These are phyloP conservation scores for Propsilocerus akamusi DNA, from an alignment of 1,140 invertebrate species.

Conservation along the genomic window DNA sequence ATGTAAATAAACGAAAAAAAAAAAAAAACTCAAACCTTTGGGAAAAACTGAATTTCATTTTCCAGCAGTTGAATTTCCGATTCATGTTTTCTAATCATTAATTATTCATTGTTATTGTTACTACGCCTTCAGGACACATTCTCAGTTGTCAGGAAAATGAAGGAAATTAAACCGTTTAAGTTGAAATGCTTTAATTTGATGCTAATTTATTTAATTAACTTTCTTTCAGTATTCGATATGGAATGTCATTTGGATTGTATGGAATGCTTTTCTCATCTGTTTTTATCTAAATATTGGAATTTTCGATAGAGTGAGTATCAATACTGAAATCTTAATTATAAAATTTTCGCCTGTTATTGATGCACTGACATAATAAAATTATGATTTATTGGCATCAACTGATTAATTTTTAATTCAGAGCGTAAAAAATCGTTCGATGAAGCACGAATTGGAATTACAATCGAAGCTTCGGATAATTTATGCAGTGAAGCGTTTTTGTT, in stretches of 20 bases:
- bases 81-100: not conserved
- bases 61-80: conserved; percentile 2
- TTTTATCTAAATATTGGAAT: conserved; percentile 75
- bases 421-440: too few relatives aligned
- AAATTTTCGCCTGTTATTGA: too few relatives aligned
- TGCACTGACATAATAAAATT: too few relatives aligned
- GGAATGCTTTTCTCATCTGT: conserved; percentile 89
- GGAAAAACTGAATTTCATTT: not conserved
- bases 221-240: conserved; percentile 72
- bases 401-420: too few relatives aligned
- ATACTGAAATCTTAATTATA: not conserved
- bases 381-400: too few relatives aligned
- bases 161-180: not conserved
- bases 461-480: too few relatives aligned
- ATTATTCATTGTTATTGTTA: not conserved
- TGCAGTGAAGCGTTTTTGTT: too few relatives aligned
- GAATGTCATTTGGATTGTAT: conserved; percentile 76
- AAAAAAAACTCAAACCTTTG: not conserved
- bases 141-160: not conserved
- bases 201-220: conserved; percentile 11
- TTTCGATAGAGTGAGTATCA: conserved; percentile 53
- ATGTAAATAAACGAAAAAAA: too few relatives aligned
- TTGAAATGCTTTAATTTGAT: conserved; percentile 6
- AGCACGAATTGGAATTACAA: too few relatives aligned
- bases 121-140: not conserved